These are phyloP conservation scores for Diarsia rubi DNA, from an alignment of 2,888 invertebrate species.

Conservation along the genomic window DNA sequence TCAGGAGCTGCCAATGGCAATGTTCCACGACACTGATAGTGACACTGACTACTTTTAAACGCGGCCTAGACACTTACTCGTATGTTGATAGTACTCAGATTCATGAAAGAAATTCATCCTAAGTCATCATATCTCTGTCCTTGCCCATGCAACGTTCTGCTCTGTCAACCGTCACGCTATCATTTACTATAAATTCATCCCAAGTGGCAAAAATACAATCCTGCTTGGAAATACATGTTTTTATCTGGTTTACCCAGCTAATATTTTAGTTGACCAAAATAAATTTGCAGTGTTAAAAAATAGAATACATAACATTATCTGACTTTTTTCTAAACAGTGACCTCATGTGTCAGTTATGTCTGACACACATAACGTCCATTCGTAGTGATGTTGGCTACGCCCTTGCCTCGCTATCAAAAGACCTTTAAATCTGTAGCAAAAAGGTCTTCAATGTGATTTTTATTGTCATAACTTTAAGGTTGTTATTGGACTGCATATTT, in stretches of 20 bases:
- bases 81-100: neutral
- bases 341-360: slow-evolving; percentile 21
- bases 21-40: neutral
- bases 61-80: neutral
- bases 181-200: neutral
- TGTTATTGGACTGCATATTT: neutral
- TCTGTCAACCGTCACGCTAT: too few relatives aligned
- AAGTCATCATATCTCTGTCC: too few relatives aligned
- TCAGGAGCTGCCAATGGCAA: neutral
- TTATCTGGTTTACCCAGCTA: neutral
- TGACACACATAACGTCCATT: neutral
- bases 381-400: neutral
- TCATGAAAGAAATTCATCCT: neutral
- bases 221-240: neutral
- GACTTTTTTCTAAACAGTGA: neutral
- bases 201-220: neutral
- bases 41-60: neutral
- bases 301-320: slow-evolving; percentile 2
- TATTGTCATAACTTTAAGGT: neutral
- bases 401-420: neutral
- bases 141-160: too few relatives aligned
- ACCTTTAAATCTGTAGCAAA: neutral
- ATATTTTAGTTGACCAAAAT: neutral
- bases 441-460: neutral
- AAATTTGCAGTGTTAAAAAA: neutral